Evolutionary conservation across 2,113 vertebrate genomes (phyloP), one percentile per base, ranked within the genome.

Genomic region (Pomatorhinus ruficollis): DNA sequence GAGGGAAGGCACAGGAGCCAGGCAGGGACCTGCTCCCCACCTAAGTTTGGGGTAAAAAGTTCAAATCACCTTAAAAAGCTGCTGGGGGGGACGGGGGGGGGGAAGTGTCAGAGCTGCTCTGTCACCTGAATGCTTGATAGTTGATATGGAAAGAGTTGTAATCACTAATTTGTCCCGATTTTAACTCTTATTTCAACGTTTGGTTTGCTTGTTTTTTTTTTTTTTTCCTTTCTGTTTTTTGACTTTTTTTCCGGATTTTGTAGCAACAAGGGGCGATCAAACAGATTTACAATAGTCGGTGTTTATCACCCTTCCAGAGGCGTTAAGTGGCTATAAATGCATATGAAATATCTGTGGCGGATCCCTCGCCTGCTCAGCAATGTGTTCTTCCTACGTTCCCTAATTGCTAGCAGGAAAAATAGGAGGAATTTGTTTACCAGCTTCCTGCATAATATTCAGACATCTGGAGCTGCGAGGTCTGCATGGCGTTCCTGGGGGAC

Each of bases 381-480:
- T 31, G 74, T 45, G 59, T 72, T 95, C 85, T 94, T 82, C 94
- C 94, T 78, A 89, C 7, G 17, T 77, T 37, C 61, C 94, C 94
- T 95, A 92, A 95, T 95, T 61, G 83, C 86, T 15, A 9, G 71
- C 89, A 83, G 89, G 93, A 78, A 95, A 93, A 95, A 92, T 33
- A 66, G 91, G 64, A 92, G 94, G 94, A 64, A 93, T 93, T 92
- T 94, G 87, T 95, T 95, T 95, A 90, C 88, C 3, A 16, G 76
- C 86, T 92, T 83, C 79, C 94, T 54, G 94, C 54, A 63, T 80
- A 83, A 86, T 92, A 69, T 72, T 77, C 93, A 81, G 92, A 92
- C 95, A 95, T 85, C 90, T 92, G 91, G 96, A 90, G 92, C 94
- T 86, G 88, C 66, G 61, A 33, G 95, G 88, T 88, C 90, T 80